These are phyloP conservation scores for Leptogaster cylindrica DNA, from an alignment of 2,888 invertebrate genomes.

Conservation along the genomic window DNA sequence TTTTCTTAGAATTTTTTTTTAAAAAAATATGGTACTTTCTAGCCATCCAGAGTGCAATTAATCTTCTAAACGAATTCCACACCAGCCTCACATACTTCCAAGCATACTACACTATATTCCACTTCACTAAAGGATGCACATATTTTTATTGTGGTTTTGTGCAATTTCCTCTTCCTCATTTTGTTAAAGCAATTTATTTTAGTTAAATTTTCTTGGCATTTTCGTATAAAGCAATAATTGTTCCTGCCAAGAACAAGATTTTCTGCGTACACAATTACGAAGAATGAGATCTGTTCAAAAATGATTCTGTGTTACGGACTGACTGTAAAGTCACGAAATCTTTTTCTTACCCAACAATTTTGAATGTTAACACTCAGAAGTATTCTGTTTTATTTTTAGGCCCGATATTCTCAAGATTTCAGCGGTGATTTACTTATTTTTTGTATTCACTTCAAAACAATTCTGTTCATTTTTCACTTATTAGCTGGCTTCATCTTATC, in stretches of 20 bases:
- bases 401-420: constrained; percentile 13
- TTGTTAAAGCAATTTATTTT: constrained; percentile 13
- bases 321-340: constrained; percentile 18
- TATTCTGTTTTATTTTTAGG: constrained; percentile 35
- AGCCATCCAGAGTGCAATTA: too few species aligned
- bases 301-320: constrained; percentile 7
- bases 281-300: constrained; percentile 15
- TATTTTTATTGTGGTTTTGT: not conserved
- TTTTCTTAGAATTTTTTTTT: not conserved
- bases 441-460: not conserved
- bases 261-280: constrained; percentile 19
- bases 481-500: too few species aligned
- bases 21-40: not conserved
- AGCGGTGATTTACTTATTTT: constrained; percentile 11
- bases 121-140: not conserved
- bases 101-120: not conserved
- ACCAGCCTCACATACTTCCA: not conserved
- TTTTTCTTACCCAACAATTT: constrained; percentile 28
- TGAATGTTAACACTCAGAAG: constrained; percentile 4
- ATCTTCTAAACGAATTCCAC: not conserved
- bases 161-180: not conserved
- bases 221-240: not conserved
- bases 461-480: not conserved
- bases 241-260: constrained; percentile 21
- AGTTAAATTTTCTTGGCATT: constrained; percentile 27